Percentiles rank a stretch among this genome's conserved stretches.
Conservation (phyloP, 2,888 invertebrate species). For the Callyntrura guangdongensis region DNA sequence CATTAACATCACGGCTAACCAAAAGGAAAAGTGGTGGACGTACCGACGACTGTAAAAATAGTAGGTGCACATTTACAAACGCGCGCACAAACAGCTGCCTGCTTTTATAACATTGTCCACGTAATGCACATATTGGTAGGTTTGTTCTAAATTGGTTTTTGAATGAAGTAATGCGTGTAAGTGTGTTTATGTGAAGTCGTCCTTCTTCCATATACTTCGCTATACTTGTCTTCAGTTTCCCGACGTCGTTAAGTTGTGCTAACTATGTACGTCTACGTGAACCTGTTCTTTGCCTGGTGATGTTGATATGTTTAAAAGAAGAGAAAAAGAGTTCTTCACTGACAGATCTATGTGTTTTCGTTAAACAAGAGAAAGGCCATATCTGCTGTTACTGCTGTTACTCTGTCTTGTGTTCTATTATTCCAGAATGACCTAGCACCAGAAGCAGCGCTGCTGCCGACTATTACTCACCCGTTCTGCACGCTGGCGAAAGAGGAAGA, state of each 20-base stretch:
- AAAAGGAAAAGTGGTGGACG: slow-evolving; percentile 49
- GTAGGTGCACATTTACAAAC: background rate
- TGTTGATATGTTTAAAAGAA: slow-evolving; percentile 22
- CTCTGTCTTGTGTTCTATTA: slow-evolving; percentile 14
- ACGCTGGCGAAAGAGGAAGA: background rate
- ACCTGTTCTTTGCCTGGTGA: background rate
- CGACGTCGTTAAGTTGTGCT: background rate
- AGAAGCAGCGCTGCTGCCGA: background rate
- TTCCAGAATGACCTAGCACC: slow-evolving; percentile 59
- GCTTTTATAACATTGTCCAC: background rate
- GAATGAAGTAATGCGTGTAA: slow-evolving; percentile 45
- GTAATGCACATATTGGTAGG: background rate
- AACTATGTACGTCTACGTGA: slow-evolving; percentile 35
- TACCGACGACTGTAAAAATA: slow-evolving; percentile 31
- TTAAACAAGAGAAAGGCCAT: slow-evolving; percentile 62
- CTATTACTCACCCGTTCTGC: slow-evolving; percentile 59
- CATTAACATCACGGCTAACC: background rate
- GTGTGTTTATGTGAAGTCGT: slow-evolving; percentile 5
- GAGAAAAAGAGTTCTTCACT: slow-evolving; percentile 49
- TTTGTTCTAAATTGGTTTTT: slow-evolving; percentile 34
- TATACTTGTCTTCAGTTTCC: slow-evolving; percentile 37
- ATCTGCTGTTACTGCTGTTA: slow-evolving; percentile 11
- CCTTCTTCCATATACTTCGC: slow-evolving; percentile 39
- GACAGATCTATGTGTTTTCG: slow-evolving; percentile 74
- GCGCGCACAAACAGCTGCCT: background rate